Conservation (phyloP, 2,797 vertebrate species). For the Odontamblyopus rebecca region DNA sequence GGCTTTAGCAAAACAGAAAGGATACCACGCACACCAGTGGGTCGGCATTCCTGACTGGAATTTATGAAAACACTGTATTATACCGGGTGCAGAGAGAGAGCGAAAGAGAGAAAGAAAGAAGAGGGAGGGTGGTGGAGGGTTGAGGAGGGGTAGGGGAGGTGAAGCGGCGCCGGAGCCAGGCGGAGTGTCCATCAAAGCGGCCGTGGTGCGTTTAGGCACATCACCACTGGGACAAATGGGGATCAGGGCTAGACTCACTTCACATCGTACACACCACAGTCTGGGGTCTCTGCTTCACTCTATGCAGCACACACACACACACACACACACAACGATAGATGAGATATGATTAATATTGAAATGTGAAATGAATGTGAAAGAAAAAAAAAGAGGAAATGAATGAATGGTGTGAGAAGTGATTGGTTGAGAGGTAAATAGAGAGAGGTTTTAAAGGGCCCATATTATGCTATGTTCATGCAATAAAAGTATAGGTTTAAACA, state of each 20-base stretch:
- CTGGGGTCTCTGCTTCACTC: slow-evolving; percentile 25
- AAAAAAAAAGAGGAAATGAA: not conserved
- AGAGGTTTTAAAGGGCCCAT: not conserved
- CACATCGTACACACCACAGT: slow-evolving; percentile 50
- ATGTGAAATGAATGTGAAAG: not conserved
- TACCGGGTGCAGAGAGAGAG: slow-evolving; percentile 51
- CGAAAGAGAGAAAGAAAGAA: slow-evolving; percentile 15
- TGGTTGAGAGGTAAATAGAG: not conserved
- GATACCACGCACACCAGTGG: slow-evolving; percentile 57
- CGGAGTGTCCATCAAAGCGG: slow-evolving; percentile 66
- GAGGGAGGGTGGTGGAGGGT: slow-evolving; percentile 55
- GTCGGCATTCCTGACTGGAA: slow-evolving; percentile 68
- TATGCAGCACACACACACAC: slow-evolving; percentile 1
- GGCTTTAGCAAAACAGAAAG: slow-evolving; percentile 58
- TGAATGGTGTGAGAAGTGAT: not conserved
- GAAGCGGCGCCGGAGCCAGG: slow-evolving; percentile 66
- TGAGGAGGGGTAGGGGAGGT: slow-evolving; percentile 63
- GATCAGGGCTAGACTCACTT: slow-evolving; percentile 61
- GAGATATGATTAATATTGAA: not conserved
- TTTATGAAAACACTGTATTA: slow-evolving; percentile 73
- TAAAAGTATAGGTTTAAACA: too few relatives aligned
- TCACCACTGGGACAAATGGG: slow-evolving; percentile 73
- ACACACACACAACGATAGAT: not conserved
- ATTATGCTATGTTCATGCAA: too few relatives aligned
- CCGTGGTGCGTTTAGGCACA: slow-evolving; percentile 69